phyloP scores from a whole-genome alignment of 2,797 vertebrate species.

The Tapera naevia region DNA sequence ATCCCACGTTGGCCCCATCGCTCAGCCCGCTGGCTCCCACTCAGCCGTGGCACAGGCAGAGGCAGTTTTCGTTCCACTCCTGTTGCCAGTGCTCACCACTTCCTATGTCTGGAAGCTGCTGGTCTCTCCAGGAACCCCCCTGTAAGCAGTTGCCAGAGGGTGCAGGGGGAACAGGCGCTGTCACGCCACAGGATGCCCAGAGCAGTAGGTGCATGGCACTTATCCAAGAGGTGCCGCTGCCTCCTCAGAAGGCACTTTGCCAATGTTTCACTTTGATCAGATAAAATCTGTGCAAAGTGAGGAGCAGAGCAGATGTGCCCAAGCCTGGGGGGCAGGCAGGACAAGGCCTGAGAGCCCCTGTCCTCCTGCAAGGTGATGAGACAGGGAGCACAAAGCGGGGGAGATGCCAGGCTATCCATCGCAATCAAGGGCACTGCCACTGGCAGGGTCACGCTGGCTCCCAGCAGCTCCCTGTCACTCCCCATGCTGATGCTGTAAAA shows the following conservation, averaged over 20 bases:
- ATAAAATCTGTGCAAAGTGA: neutral
- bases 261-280: neutral
- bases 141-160: neutral
- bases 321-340: rapidly evolving
- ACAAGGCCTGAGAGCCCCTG: neutral
- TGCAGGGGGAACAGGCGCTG: neutral
- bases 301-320: neutral
- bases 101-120: neutral
- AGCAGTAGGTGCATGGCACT: neutral
- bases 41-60: neutral
- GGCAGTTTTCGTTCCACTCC: neutral
- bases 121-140: neutral
- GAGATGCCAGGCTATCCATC: neutral
- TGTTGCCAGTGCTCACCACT: neutral
- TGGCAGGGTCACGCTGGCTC: neutral
- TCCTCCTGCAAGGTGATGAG: neutral
- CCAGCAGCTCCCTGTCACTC: slow-evolving; percentile 13
- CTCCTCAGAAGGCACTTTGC: neutral
- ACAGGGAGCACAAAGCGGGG: neutral
- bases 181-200: rapidly evolving
- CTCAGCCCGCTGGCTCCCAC: neutral
- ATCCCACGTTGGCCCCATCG: rapidly evolving
- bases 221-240: neutral
- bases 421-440: slow-evolving; percentile 1
- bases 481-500: slow-evolving; percentile 20